Evolutionary conservation across 2,888 invertebrate species (phyloP).

Genomic region (Drosophila nigritarsus): DNA sequence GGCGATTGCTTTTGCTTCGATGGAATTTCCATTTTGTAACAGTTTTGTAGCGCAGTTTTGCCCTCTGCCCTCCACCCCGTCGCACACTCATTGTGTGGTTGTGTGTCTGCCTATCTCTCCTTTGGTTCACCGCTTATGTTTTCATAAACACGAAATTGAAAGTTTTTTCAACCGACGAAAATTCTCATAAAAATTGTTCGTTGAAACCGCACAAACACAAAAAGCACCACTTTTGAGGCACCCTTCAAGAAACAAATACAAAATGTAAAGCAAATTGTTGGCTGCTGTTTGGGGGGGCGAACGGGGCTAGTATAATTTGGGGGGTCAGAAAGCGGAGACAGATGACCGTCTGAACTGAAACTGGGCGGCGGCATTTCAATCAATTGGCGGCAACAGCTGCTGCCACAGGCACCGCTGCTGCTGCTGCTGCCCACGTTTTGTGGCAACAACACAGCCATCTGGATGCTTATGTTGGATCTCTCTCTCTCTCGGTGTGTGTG

Average conservation of each 20-base stretch:
- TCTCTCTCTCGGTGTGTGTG: neutral
- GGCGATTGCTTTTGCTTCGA: constrained; percentile 65
- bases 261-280: constrained; percentile 25
- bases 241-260: constrained; percentile 73
- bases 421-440: constrained; percentile 67
- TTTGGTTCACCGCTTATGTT: constrained; percentile 55
- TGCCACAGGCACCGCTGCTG: constrained; percentile 57
- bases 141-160: constrained; percentile 76
- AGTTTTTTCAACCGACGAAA: constrained; percentile 75
- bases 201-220: constrained; percentile 60
- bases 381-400: constrained; percentile 81
- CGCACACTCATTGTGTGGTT: constrained; percentile 1
- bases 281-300: neutral
- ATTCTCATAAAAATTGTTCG: constrained; percentile 78
- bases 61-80: neutral
- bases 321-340: constrained; percentile 43
- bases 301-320: constrained; percentile 1
- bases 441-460: constrained; percentile 54
- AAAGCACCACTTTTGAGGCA: constrained; percentile 50
- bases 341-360: constrained; percentile 55
- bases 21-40: constrained; percentile 77
- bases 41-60: constrained; percentile 61
- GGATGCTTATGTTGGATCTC: constrained; percentile 45
- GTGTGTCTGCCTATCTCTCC: constrained; percentile 9
- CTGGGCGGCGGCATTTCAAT: constrained; percentile 78